Conservation (phyloP, 2,888 invertebrate species). For the Eumacrocentrus americanus region DNA sequence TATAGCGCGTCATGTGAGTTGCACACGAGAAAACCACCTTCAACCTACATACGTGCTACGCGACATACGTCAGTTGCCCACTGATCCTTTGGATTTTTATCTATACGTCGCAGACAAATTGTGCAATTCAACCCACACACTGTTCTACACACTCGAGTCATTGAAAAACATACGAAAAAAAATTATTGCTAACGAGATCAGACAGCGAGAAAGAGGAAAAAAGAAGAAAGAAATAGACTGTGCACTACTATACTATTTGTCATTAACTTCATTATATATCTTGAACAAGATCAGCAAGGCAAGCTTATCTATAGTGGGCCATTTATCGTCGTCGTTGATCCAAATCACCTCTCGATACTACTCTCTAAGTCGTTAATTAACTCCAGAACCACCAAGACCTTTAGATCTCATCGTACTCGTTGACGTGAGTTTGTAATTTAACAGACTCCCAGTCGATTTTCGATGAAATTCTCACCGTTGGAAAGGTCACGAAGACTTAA, state of each 20-base stretch:
- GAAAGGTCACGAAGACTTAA: not conserved
- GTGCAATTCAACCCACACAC: slow-evolving; percentile 21
- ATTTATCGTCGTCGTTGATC: not conserved
- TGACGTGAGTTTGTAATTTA: not conserved
- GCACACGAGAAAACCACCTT: slow-evolving; percentile 31
- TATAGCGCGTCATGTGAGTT: slow-evolving; percentile 40
- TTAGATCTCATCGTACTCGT: not conserved
- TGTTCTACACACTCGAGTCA: not conserved
- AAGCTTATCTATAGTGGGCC: not conserved
- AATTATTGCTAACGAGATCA: not conserved
- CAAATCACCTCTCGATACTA: no score
- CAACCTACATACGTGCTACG: slow-evolving; percentile 51
- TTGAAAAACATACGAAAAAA: not conserved
- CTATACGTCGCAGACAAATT: slow-evolving; percentile 3
- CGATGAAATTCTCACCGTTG: not conserved
- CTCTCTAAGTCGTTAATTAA: no score
- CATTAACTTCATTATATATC: not conserved
- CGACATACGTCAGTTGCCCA: slow-evolving; percentile 43
- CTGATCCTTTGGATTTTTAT: slow-evolving; percentile 19
- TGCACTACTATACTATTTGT: not conserved
- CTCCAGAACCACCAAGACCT: no score
- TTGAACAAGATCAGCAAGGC: not conserved
- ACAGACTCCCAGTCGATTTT: not conserved
- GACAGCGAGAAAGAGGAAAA: not conserved
- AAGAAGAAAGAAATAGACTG: not conserved